Percentiles rank a stretch among this genome's conserved stretches.
phyloP scores from a whole-genome alignment of 2,888 invertebrate genomes.

The Eupithecia subfuscata region DNA sequence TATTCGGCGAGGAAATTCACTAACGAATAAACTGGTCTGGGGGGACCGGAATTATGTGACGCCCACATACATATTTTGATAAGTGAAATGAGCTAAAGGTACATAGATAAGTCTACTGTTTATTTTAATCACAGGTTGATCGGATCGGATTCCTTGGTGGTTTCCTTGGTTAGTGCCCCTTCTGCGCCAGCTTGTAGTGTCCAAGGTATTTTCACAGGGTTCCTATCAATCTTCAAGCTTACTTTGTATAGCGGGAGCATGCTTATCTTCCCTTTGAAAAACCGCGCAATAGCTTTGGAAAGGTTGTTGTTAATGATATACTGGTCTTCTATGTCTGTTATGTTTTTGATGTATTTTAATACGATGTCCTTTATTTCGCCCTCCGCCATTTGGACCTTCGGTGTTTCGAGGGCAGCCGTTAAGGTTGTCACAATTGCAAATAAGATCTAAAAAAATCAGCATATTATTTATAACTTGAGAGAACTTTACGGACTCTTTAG shows the following conservation, averaged over 20 bases:
- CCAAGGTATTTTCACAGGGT: conserved; percentile 75
- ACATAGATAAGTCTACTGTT: background rate
- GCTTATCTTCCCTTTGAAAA: conserved; percentile 65
- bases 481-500: background rate
- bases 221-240: conserved; percentile 67
- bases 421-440: conserved; percentile 38
- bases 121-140: background rate
- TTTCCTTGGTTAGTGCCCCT: background rate
- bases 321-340: conserved; percentile 64
- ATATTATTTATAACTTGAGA: background rate
- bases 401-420: conserved; percentile 49
- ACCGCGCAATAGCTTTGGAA: conserved; percentile 61
- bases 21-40: no score
- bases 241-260: conserved; percentile 71
- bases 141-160: background rate
- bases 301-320: conserved; percentile 66
- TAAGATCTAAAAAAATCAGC: conserved; percentile 41
- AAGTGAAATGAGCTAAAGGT: background rate
- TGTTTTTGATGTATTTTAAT: conserved; percentile 58
- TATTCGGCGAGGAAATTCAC: no score
- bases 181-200: conserved; percentile 30
- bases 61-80: no score
- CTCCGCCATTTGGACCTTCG: conserved; percentile 46
- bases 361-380: conserved; percentile 56
- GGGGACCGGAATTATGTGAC: no score